Base-by-base conservation (phyloP, 2,113 vertebrate genomes). In the Paratilapia polleni region DNA sequence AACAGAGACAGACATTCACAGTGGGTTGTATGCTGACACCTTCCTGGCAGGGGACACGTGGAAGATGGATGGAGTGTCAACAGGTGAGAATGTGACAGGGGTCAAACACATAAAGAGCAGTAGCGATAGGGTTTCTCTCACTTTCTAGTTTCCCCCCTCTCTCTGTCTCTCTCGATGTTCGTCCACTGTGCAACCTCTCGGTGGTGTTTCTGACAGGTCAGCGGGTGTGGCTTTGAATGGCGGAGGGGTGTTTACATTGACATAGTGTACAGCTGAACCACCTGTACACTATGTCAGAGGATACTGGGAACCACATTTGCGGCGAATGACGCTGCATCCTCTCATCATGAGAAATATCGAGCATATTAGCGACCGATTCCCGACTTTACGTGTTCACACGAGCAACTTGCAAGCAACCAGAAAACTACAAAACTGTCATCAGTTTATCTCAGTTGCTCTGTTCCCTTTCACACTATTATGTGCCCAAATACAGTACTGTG, bases 21-120 rank as follows among this genome's bases (percentile, higher is more conserved):
- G 75, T 10, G 26, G 77, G 34, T n/a, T 13, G 60, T 26, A 66
- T 3, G 83, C 82, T 91, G 93, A 94, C 91, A 88, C 3, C 76
- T 7, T 79, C 57, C 75, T 92, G 94, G 90, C 92, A 81, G 58
- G 26, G 10, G 6, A 34, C 4, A 3, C 0, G 1, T 0, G 43
- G 31, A 3, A 80, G 87, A 94, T 52, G 87, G 88, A 95, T 84
- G 81, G 12, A 68, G 90, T 83, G 86, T 52, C 83, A 94, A 89
- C 95, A 96, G 94, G 90, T 95, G 95, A 88, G 92, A 92, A 95
- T 94, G 91, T 88, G 41, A 84, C 83, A 60, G 80, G 43, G 79
- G 81, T 90, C 87, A 78, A 88, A 89, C 24, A 6, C 83, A 80
- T 34, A 84, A 34, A 63, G 64, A 88, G n/a, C 59, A 66, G 24